Evolutionary conservation across 2,888 invertebrate genomes (phyloP).

Genomic region (Eristalis arbustorum): DNA sequence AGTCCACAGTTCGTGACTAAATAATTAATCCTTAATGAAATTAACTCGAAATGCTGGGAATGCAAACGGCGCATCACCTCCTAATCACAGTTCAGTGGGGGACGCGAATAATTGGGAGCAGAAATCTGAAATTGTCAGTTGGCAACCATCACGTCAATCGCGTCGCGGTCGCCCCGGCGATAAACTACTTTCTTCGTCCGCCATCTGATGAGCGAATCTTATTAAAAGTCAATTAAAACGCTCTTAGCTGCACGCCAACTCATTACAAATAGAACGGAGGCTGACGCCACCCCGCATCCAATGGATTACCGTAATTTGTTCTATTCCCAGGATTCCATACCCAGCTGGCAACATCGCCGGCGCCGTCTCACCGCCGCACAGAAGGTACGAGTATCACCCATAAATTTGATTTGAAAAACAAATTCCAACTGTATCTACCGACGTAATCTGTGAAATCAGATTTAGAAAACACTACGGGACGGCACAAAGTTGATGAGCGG

Average conservation of each 20-base stretch:
- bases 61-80: neutral
- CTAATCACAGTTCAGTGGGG: neutral
- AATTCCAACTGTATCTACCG: conserved; percentile 34
- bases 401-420: conserved; percentile 32
- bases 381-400: neutral
- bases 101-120: conserved; percentile 28
- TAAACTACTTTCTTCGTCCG: conserved; percentile 36
- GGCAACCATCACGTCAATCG: neutral
- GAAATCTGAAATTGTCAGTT: neutral
- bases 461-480: conserved; percentile 15
- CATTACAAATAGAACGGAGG: conserved; percentile 50
- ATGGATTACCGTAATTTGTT: conserved; percentile 30
- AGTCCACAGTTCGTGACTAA: neutral
- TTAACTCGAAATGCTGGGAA: conserved; percentile 4
- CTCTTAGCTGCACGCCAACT: conserved; percentile 62
- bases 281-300: neutral
- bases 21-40: conserved; percentile 39
- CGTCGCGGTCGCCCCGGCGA: conserved; percentile 15
- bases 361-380: neutral
- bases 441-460: conserved; percentile 39
- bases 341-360: neutral
- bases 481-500: conserved; percentile 28
- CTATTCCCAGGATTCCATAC: neutral
- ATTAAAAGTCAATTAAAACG: conserved; percentile 70
- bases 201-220: conserved; percentile 37